Evolutionary conservation across 2,113 vertebrate species (phyloP).

Genomic region (Pipa parva): DNA sequence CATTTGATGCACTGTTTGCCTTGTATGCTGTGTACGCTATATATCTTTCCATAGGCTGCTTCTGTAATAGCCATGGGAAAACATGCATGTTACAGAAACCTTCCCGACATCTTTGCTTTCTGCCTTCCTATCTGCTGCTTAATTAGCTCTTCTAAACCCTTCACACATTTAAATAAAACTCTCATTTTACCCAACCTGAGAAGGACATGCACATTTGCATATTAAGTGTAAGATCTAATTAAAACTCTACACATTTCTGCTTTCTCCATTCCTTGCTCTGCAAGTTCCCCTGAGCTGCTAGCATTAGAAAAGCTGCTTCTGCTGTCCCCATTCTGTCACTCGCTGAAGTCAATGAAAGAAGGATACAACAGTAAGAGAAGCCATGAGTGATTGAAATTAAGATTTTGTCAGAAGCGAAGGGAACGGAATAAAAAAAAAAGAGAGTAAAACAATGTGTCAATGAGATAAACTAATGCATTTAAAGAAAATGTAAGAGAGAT

Average conservation of each 20-base stretch:
- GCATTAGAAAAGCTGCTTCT: conserved; percentile 50
- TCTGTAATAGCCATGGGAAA: background rate
- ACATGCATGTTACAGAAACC: too few species aligned
- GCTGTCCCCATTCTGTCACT: conserved; percentile 63
- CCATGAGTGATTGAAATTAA: background rate
- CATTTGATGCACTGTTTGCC: too few species aligned
- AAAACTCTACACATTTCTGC: conserved; percentile 43
- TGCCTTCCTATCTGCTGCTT: conserved; percentile 38
- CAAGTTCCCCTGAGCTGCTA: conserved; percentile 48
- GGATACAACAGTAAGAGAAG: background rate
- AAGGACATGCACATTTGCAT: conserved; percentile 53
- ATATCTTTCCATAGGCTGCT: too few species aligned
- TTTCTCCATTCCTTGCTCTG: conserved; percentile 36
- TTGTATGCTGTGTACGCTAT: too few species aligned
- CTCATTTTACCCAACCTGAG: conserved; percentile 52
- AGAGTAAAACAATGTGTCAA: background rate
- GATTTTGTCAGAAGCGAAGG: background rate
- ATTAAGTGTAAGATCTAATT: conserved; percentile 60
- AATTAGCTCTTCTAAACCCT: conserved; percentile 50
- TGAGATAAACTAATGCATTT: conserved; percentile 22
- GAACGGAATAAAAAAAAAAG: too few species aligned
- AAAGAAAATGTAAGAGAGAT: background rate
- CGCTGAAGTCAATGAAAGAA: conserved; percentile 30
- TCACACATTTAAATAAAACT: conserved; percentile 55
- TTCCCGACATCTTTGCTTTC: background rate